Percentiles rank a stretch among this genome's conserved stretches.
Conservation (phyloP, 37 sponge, comb jelly and placozoan species). For the Mnemiopsis leidyi region DNA sequence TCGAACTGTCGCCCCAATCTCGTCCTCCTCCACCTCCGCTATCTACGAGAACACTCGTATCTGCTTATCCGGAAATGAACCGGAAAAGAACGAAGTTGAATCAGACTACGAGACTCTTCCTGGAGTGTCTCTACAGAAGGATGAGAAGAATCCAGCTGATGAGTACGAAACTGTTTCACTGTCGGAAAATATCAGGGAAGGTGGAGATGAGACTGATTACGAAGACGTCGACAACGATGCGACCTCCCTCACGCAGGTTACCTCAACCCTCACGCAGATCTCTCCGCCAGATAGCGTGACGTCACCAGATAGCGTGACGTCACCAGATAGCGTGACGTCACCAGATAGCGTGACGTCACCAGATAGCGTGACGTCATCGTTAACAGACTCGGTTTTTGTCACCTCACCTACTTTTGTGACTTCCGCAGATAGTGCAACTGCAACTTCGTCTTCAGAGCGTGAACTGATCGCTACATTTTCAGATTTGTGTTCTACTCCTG, state of each 20-base stretch:
- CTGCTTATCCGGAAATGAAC: neutral
- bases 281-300: neutral
- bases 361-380: neutral
- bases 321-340: neutral
- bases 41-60: neutral
- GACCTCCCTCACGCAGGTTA: neutral
- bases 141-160: neutral
- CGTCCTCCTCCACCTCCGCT: neutral
- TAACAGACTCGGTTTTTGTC: neutral
- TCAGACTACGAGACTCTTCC: conserved; percentile 15
- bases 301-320: neutral
- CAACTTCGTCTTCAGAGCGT: neutral
- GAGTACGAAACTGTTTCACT: neutral
- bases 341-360: neutral
- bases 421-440: no score
- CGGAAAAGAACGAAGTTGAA: neutral
- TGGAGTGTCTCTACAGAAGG: neutral
- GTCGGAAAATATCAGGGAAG: neutral
- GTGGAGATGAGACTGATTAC: neutral
- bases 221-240: neutral
- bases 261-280: neutral
- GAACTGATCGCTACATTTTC: neutral
- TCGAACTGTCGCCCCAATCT: neutral
- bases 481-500: neutral
- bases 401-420: neutral